Evolutionary conservation across 2,797 vertebrate genomes (phyloP), one percentile per base, ranked within the genome.

Genomic region (Falco concolor): DNA sequence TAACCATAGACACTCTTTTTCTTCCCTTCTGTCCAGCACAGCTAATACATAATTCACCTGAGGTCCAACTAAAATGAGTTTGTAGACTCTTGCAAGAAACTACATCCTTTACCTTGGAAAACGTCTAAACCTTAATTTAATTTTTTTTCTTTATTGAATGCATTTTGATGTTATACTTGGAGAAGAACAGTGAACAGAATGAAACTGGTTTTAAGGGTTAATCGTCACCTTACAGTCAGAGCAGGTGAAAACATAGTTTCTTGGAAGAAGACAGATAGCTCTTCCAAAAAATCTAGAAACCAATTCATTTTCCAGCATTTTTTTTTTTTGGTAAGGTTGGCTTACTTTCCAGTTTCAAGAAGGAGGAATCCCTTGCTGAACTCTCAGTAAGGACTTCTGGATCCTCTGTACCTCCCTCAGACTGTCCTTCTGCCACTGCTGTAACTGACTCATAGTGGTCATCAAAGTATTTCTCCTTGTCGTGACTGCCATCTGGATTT

Each of bases 271-370:
- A 59, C 20, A 81, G 21, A 47, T 24, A 73, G 57, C 27, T 69
- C 64, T 83, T 70, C 81, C 34, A 52, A 85, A 96, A 94, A 87
- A 88, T 7, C 24, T 28, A 81, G 81, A 87, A 94, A 87, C 22
- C 2, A 12, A 92, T 77, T 95, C 4, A 59, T 89, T 91, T 68
- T 20, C 50, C 70, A 88, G 75, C 60, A 90, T 34, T 52, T 27
- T 38, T 70, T 91, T 91, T 40, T 40, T 13, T 44, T 89, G 65
- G 47, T 88, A 95, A 94, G 61, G 56, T 18, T 87, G 79, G 97
- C 98, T 98, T 98, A 98, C 98, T 98, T 97, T 98, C 98, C 86
- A 98, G 93, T 76, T 95, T 98, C 89, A 98, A 50, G 93, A 97
- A 92, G 47, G 97, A 93, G 50, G 98, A 94, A 84, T 96, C 96